Evolutionary conservation across 2,888 invertebrate species (phyloP).

Genomic region (Phytoseiulus persimilis): DNA sequence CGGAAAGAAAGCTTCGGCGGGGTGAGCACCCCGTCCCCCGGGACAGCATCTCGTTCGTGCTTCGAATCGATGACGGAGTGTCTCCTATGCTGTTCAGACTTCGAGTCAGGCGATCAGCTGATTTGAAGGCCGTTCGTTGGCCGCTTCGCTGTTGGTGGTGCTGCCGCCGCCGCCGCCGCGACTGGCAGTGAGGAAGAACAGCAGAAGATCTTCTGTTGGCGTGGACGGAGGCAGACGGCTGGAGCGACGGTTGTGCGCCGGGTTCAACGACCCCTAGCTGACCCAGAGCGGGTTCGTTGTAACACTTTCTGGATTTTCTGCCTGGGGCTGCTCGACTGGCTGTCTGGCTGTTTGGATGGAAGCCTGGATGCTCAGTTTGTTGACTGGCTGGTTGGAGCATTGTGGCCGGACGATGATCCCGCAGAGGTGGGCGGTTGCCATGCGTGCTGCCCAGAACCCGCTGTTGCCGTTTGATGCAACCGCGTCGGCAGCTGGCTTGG

Average conservation of each 20-base stretch:
- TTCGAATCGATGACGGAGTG: not conserved
- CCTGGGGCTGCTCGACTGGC: not conserved
- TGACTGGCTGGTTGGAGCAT: slow-evolving; percentile 8
- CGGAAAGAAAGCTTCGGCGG: not conserved
- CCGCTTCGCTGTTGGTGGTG: not conserved
- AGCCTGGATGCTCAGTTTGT: not conserved
- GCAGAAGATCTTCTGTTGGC: not conserved
- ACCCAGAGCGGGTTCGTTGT: slow-evolving; percentile 38
- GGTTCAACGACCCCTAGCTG: slow-evolving; percentile 33
- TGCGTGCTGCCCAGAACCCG: not conserved
- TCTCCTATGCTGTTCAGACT: not conserved
- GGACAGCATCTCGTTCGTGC: not conserved
- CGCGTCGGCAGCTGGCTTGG: not conserved
- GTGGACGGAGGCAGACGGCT: not conserved
- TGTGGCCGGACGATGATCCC: slow-evolving; percentile 38
- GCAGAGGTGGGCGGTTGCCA: not conserved
- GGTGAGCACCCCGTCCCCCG: not conserved
- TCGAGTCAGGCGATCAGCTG: slow-evolving; percentile 36
- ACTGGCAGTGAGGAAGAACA: not conserved
- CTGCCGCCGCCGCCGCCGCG: not conserved
- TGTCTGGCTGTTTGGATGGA: not conserved
- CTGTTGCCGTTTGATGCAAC: not conserved
- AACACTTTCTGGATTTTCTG: slow-evolving; percentile 33
- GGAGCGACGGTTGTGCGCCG: not conserved
- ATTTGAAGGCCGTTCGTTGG: slow-evolving; percentile 30